Conservation (phyloP, 64 coral and sea anemone genomes). For the Orbicella faveolata region DNA sequence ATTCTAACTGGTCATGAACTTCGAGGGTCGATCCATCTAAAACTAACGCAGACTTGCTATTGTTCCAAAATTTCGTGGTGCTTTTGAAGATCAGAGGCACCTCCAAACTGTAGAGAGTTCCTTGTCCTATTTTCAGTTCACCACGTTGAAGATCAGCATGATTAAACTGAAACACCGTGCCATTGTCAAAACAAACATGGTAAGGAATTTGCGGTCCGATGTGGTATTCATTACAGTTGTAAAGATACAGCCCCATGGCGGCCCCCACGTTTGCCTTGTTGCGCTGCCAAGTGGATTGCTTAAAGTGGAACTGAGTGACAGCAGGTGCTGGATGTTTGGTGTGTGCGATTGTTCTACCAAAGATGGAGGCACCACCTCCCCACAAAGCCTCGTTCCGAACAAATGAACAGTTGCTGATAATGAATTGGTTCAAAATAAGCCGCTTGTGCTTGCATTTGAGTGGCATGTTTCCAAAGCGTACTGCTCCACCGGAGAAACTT, state of each 20-base stretch:
- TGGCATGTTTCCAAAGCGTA: conserved; percentile 46
- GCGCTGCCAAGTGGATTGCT: conserved; percentile 23
- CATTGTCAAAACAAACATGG: conserved; percentile 51
- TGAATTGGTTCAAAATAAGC: conserved; percentile 4
- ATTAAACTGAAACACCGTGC: conserved; percentile 44
- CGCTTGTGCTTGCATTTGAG: neutral
- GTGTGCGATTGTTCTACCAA: conserved; percentile 51
- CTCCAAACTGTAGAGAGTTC: conserved; percentile 58
- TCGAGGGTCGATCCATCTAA: conserved; percentile 67
- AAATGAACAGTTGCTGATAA: conserved; percentile 42
- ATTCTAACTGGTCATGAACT: conserved; percentile 33
- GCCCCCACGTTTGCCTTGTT: conserved; percentile 72
- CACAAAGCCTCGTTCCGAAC: conserved; percentile 37
- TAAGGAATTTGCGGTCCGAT: conserved; percentile 77
- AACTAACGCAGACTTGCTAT: conserved; percentile 62
- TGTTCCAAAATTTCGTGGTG: conserved; percentile 40
- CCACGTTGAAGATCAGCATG: neutral
- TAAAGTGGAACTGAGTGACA: conserved; percentile 39
- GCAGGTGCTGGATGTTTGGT: neutral
- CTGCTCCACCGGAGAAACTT: conserved; percentile 64
- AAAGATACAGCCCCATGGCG: conserved; percentile 62
- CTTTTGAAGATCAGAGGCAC: conserved; percentile 53
- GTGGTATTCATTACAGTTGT: conserved; percentile 62
- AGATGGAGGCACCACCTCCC: conserved; percentile 72
- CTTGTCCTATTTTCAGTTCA: conserved; percentile 51